Conservation (phyloP, 1,140 invertebrate species). For the Conus betulinus region DNA sequence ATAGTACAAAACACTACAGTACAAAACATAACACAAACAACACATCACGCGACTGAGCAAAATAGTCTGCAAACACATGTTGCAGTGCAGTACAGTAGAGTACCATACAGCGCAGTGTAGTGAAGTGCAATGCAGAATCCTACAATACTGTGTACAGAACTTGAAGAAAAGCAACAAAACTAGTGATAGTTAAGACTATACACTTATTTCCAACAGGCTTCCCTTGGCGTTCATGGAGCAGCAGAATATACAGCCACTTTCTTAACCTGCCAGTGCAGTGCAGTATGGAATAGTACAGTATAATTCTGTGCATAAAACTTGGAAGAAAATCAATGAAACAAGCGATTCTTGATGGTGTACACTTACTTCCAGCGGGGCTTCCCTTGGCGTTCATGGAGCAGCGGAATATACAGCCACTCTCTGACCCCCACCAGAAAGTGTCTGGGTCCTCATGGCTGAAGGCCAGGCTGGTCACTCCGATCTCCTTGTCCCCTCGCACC, state of each 20-base stretch:
- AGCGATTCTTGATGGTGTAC: neutral
- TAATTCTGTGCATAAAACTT: slow-evolving; percentile 53
- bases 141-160: slow-evolving; percentile 48
- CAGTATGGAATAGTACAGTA: no score
- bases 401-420: slow-evolving; percentile 73
- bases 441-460: slow-evolving; percentile 71
- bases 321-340: neutral
- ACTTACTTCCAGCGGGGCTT: slow-evolving; percentile 70
- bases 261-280: slow-evolving; percentile 71
- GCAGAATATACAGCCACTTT: slow-evolving; percentile 73
- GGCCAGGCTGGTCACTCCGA: slow-evolving; percentile 71
- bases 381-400: slow-evolving; percentile 69
- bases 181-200: no score
- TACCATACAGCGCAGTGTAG: no score
- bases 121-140: no score
- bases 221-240: slow-evolving; percentile 69
- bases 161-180: no score
- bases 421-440: slow-evolving; percentile 73
- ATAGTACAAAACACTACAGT: no score
- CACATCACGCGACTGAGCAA: no score
- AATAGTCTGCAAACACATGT: no score
- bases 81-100: no score
- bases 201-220: slow-evolving; percentile 70
- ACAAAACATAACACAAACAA: no score
- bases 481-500: slow-evolving; percentile 67